Evolutionary conservation across 2,888 invertebrate genomes (phyloP).

Genomic region (Rhodophaea formosa): DNA sequence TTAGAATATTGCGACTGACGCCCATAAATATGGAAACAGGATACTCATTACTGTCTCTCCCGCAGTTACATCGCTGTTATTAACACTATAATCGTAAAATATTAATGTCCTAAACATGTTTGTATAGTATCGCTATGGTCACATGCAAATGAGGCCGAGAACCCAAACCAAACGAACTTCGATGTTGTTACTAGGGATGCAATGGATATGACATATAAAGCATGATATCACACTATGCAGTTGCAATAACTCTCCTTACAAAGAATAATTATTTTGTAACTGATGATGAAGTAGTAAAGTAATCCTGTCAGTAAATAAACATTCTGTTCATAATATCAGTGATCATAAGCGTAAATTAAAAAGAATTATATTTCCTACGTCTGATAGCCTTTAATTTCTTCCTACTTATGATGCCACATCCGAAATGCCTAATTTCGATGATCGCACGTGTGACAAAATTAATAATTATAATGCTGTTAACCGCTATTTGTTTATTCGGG

Average conservation of each 20-base stretch:
- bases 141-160: slow-evolving; percentile 54
- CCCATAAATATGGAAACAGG: slow-evolving; percentile 40
- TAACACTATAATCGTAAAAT: slow-evolving; percentile 57
- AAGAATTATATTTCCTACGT: too few species aligned
- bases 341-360: too few species aligned
- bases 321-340: too few species aligned
- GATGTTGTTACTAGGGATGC: background rate
- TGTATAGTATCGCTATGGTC: slow-evolving; percentile 32
- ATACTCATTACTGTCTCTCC: slow-evolving; percentile 32
- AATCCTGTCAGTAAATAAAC: too few species aligned
- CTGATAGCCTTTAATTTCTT: background rate
- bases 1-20: slow-evolving; percentile 44
- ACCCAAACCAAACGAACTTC: background rate
- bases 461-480: slow-evolving; percentile 68
- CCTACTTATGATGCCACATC: background rate
- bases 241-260: background rate
- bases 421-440: slow-evolving; percentile 2
- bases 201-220: background rate
- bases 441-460: slow-evolving; percentile 59
- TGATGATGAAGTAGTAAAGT: too few species aligned
- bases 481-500: slow-evolving; percentile 68
- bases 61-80: slow-evolving; percentile 40
- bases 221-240: background rate
- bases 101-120: slow-evolving; percentile 59
- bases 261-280: too few species aligned